Percentiles rank a stretch among this genome's conserved stretches.
Conservation (phyloP, 1,140 invertebrate species). For the Diachasma alloeum region DNA sequence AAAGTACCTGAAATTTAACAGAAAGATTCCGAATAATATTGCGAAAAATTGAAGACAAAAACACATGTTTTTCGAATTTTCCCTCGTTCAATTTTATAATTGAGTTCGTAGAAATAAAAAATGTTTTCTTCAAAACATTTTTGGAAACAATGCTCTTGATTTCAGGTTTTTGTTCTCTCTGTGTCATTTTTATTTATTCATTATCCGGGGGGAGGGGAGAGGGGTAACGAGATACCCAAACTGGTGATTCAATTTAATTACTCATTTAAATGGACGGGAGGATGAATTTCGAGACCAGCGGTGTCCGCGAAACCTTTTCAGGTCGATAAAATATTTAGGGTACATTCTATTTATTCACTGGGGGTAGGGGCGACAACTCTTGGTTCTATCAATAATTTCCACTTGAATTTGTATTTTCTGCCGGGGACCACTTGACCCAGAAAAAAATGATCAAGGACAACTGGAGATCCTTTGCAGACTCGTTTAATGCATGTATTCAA, state of each 20-base stretch:
- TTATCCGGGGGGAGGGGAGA: background rate
- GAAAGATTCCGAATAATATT: too few relatives aligned
- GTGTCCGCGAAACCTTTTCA: background rate
- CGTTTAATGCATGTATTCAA: background rate
- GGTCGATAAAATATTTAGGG: background rate
- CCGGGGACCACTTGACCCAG: background rate
- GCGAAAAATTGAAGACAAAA: too few relatives aligned
- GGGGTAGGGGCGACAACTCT: background rate
- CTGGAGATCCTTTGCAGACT: background rate
- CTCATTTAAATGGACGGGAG: background rate
- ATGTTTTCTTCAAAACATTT: too few relatives aligned
- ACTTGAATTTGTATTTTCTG: conserved; percentile 7
- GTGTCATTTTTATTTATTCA: background rate
- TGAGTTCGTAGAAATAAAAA: too few relatives aligned
- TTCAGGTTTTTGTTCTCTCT: background rate
- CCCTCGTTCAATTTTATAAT: too few relatives aligned
- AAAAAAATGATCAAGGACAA: background rate
- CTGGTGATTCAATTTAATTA: conserved; percentile 1
- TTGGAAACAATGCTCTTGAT: too few relatives aligned
- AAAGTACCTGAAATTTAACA: too few relatives aligned
- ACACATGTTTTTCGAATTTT: too few relatives aligned
- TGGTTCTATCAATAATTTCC: conserved; percentile 18
- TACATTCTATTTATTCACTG: conserved; percentile 17
- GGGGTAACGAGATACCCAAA: background rate
- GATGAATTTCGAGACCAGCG: background rate